Conservation (phyloP, 2,113 vertebrate genomes). For the Misgurnus mizolepis region DNA sequence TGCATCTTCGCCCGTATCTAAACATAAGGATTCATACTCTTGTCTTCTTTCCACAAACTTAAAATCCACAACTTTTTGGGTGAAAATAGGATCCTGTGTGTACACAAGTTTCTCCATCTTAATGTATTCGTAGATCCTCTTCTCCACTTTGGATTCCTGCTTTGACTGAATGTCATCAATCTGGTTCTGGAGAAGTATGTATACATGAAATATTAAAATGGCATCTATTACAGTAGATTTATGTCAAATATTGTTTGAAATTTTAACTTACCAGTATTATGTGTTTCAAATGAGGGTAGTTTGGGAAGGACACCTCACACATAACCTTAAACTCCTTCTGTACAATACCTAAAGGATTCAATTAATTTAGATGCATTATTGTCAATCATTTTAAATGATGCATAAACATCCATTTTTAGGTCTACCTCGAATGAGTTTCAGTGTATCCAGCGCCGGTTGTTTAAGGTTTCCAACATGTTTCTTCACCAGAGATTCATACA, state of each 20-base stretch:
- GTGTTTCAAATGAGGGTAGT: conserved; percentile 50
- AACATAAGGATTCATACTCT: conserved; percentile 27
- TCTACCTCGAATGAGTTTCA: conserved; percentile 45
- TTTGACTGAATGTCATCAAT: conserved; percentile 53
- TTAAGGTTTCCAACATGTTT: conserved; percentile 41
- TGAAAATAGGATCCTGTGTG: conserved; percentile 55
- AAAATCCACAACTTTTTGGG: conserved; percentile 38
- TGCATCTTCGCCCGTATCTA: conserved; percentile 46
- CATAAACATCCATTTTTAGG: not conserved
- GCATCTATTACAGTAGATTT: not conserved
- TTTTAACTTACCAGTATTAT: conserved; percentile 44
- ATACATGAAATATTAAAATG: not conserved
- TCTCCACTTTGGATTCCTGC: conserved; percentile 49
- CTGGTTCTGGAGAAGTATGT: conserved; percentile 26
- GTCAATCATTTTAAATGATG: no score
- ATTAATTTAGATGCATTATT: not conserved
- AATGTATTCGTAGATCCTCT: conserved; percentile 51
- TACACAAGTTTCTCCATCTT: conserved; percentile 55
- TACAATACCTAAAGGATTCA: conserved; percentile 42
- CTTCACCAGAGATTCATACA: conserved; percentile 43
- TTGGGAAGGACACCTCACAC: conserved; percentile 45
- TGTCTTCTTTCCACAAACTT: conserved; percentile 46
- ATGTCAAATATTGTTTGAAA: not conserved
- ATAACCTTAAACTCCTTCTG: conserved; percentile 45
- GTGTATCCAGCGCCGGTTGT: conserved; percentile 41